phyloP scores from a whole-genome alignment of 1,140 invertebrate genomes.

The Musca domestica region DNA sequence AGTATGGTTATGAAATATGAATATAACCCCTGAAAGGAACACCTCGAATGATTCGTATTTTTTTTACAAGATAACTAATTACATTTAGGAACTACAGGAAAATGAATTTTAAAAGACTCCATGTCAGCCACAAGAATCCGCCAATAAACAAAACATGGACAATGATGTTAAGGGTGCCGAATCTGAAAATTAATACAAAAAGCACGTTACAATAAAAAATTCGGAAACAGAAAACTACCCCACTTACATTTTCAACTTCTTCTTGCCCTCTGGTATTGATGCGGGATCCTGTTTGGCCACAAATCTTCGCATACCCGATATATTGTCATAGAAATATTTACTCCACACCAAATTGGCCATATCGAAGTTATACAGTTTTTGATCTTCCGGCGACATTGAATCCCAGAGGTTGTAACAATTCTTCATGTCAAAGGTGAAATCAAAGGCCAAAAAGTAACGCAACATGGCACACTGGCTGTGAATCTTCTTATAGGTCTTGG shows the following conservation, averaged over 20 bases:
- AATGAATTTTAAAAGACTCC: constrained; percentile 1
- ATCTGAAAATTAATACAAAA: constrained; percentile 5
- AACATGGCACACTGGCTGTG: constrained; percentile 64
- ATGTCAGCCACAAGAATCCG: not conserved
- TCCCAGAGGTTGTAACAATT: constrained; percentile 63
- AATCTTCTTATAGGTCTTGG: constrained; percentile 68
- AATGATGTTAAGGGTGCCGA: constrained; percentile 4
- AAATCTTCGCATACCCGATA: constrained; percentile 64
- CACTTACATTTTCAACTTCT: constrained; percentile 25
- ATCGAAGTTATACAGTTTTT: constrained; percentile 65
- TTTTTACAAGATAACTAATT: too few relatives aligned
- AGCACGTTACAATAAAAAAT: too few relatives aligned
- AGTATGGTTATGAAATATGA: too few relatives aligned
- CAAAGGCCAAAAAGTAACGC: constrained; percentile 63
- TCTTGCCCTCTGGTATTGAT: constrained; percentile 55
- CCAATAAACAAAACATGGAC: not conserved
- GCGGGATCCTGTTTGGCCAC: constrained; percentile 67
- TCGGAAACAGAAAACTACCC: too few relatives aligned
- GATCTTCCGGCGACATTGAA: constrained; percentile 61
- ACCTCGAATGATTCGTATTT: too few relatives aligned
- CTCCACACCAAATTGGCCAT: constrained; percentile 65
- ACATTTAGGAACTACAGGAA: not conserved
- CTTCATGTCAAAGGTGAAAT: constrained; percentile 67
- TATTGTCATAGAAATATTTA: constrained; percentile 60
- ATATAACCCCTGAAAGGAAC: too few relatives aligned